Conservation (phyloP, 2,888 invertebrate species). For the Bembecia ichneumoniformis region DNA sequence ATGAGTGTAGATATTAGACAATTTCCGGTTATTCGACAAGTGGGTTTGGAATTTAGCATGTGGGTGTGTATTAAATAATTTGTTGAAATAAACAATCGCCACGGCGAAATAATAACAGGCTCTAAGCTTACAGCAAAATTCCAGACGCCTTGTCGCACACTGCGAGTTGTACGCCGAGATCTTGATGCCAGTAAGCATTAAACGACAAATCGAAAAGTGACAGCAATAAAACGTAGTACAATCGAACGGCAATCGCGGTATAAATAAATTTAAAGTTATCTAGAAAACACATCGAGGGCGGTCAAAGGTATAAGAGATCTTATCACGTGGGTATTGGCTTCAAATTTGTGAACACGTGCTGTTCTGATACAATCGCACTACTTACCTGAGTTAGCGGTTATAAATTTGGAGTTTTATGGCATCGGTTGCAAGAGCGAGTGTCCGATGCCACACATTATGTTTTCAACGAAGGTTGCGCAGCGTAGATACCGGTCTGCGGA, state of each 20-base stretch:
- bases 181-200: conserved; percentile 24
- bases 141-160: conserved; percentile 13
- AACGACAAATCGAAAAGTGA: conserved; percentile 32
- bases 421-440: conserved; percentile 27
- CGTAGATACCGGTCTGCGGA: conserved; percentile 23
- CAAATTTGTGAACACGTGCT: conserved; percentile 25
- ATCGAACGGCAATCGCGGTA: conserved; percentile 32
- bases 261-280: conserved; percentile 33
- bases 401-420: conserved; percentile 34
- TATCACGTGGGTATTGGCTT: conserved; percentile 25
- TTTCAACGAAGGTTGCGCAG: conserved; percentile 22
- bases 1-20: conserved; percentile 9
- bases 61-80: neutral
- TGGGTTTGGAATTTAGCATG: conserved; percentile 13
- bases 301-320: conserved; percentile 30
- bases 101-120: neutral
- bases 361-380: conserved; percentile 30
- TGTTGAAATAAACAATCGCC: conserved; percentile 1
- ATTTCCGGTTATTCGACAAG: conserved; percentile 11
- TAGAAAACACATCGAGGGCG: conserved; percentile 22
- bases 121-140: neutral
- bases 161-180: conserved; percentile 9
- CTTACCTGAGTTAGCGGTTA: conserved; percentile 28
- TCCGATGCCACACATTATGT: conserved; percentile 18
- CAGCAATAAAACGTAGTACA: conserved; percentile 39